A percentile compares a stretch with the other conserved stretches of the same genome.
These are phyloP conservation scores for Elmis aenea DNA, from an alignment of 2,888 invertebrate genomes.

Conservation along the genomic window DNA sequence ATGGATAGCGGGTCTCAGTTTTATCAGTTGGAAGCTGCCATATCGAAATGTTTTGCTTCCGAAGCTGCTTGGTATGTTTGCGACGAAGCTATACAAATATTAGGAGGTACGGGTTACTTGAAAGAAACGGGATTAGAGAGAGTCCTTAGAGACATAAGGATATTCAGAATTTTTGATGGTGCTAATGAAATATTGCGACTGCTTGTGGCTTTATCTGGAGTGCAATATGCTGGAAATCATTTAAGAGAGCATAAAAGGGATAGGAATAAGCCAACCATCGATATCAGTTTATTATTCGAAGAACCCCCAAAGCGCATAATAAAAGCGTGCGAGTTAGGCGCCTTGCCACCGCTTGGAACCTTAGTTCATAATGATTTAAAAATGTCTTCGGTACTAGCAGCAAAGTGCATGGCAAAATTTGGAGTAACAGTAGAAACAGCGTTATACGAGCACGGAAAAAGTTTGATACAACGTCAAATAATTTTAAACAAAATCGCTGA, in stretches of 20 bases:
- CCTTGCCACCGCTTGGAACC: constrained; percentile 52
- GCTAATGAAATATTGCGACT: constrained; percentile 91
- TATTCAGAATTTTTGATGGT: constrained; percentile 96
- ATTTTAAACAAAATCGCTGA: constrained; percentile 76
- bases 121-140: constrained; percentile 78
- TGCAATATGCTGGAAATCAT: constrained; percentile 84
- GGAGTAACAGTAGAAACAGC: constrained; percentile 68
- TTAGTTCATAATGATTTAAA: constrained; percentile 63
- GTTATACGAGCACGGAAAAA: constrained; percentile 71
- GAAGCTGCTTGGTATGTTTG: constrained; percentile 89
- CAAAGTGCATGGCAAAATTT: constrained; percentile 57
- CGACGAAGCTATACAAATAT: constrained; percentile 90
- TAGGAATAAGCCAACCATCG: constrained; percentile 78
- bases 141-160: constrained; percentile 82
- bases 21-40: constrained; percentile 94
- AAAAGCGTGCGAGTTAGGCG: constrained; percentile 66
- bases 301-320: constrained; percentile 72
- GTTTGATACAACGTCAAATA: constrained; percentile 79
- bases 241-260: constrained; percentile 83
- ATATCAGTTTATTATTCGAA: constrained; percentile 60
- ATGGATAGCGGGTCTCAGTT: constrained; percentile 87
- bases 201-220: constrained; percentile 85
- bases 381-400: constrained; percentile 1
- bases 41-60: constrained; percentile 77
- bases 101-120: constrained; percentile 95